These are phyloP conservation scores for Numenius phaeopus DNA, from an alignment of 2,797 vertebrate genomes.

Conservation along the genomic window DNA sequence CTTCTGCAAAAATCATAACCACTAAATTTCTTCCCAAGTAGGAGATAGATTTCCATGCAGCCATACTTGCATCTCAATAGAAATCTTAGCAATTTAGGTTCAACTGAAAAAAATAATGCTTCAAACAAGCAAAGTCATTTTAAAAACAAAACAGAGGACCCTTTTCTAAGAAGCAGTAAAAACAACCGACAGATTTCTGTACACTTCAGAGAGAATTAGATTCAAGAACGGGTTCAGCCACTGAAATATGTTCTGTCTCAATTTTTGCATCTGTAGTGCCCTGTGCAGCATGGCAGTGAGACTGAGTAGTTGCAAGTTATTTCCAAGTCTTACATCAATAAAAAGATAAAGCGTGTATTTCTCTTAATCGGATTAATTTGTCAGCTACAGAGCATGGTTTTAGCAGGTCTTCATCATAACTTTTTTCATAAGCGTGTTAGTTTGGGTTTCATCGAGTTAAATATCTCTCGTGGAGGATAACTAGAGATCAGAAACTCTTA, in stretches of 20 bases:
- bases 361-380: not conserved
- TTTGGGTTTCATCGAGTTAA: not conserved
- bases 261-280: not conserved
- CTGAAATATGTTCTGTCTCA: not conserved
- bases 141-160: not conserved
- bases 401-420: not conserved
- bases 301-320: not conserved
- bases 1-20: not conserved
- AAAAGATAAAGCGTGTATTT: not conserved
- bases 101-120: not conserved
- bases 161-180: not conserved
- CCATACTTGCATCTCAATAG: not conserved
- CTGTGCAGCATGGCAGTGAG: not conserved
- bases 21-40: not conserved
- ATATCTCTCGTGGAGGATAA: not conserved
- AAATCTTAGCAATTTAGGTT: not conserved
- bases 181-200: not conserved
- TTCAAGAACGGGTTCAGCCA: not conserved
- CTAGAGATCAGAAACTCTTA: not conserved
- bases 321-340: not conserved
- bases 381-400: not conserved
- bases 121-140: not conserved
- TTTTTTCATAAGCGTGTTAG: not conserved
- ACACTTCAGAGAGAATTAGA: not conserved
- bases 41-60: not conserved